phyloP scores from a whole-genome alignment of 2,888 invertebrate species.

The Anthrax anthrax region DNA sequence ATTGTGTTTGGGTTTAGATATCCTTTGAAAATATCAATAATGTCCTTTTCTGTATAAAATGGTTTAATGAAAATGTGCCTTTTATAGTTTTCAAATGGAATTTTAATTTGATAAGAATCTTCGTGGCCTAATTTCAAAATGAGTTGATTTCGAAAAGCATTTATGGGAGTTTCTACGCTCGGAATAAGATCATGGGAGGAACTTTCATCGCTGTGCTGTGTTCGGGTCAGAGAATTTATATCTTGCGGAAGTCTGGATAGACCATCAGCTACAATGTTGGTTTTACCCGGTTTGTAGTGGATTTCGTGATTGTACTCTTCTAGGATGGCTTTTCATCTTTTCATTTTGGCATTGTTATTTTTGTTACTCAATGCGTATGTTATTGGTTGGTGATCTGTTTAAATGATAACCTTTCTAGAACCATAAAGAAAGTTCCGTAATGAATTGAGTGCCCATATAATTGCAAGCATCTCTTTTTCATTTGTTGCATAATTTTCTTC shows the following conservation, averaged over 20 bases:
- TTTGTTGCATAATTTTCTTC: constrained; percentile 1
- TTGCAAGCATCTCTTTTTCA: constrained; percentile 1
- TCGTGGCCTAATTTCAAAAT: background rate
- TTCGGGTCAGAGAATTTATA: background rate
- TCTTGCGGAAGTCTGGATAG: constrained; percentile 3
- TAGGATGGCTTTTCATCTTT: background rate
- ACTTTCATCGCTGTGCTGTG: background rate
- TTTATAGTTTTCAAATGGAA: background rate
- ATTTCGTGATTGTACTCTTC: background rate
- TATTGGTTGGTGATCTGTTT: background rate
- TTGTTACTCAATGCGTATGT: constrained; percentile 2
- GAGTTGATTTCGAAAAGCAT: background rate
- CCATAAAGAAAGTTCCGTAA: background rate
- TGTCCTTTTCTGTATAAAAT: background rate
- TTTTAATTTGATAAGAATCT: background rate
- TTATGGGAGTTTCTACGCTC: background rate
- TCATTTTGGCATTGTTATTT: background rate
- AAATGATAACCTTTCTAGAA: background rate
- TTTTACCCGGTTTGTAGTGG: constrained; percentile 5
- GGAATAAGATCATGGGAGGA: background rate
- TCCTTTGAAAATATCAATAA: constrained; percentile 1
- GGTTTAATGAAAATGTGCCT: background rate
- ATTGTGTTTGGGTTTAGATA: background rate
- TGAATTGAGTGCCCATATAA: constrained; percentile 2
- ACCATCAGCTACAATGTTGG: constrained; percentile 8